Percentiles rank a stretch among this genome's conserved stretches.
phyloP scores from a whole-genome alignment of 2,888 invertebrate genomes.

The Synergus laeviventris region DNA sequence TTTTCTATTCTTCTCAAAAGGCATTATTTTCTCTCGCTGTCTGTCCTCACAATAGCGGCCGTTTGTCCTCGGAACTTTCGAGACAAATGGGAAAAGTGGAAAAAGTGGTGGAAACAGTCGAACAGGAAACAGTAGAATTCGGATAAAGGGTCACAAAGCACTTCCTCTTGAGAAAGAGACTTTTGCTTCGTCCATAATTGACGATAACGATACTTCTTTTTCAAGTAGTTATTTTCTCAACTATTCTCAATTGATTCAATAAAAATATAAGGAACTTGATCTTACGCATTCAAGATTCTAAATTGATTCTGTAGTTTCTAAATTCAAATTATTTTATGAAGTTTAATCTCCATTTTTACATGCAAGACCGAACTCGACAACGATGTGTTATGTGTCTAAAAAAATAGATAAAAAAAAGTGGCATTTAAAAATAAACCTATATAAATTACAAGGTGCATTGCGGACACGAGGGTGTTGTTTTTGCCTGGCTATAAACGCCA shows the following conservation, averaged over 20 bases:
- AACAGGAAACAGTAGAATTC: conserved; percentile 1
- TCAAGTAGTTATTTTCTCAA: neutral
- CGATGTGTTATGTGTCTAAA: conserved; percentile 3
- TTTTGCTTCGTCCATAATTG: conserved; percentile 8
- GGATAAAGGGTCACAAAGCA: conserved; percentile 14
- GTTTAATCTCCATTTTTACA: neutral
- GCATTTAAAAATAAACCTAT: conserved; percentile 8
- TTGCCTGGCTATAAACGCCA: neutral
- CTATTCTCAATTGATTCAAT: neutral
- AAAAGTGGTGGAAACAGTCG: conserved; percentile 17
- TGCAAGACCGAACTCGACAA: neutral
- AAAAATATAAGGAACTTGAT: neutral
- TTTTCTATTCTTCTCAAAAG: neutral
- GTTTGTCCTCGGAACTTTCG: conserved; percentile 32
- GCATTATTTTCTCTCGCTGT: conserved; percentile 21
- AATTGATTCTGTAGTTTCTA: too few species aligned
- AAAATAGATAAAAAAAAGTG: conserved; percentile 1
- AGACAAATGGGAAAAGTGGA: conserved; percentile 36
- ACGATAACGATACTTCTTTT: conserved; percentile 1
- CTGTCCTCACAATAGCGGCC: conserved; percentile 15
- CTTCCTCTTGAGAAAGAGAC: neutral
- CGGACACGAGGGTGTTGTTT: neutral
- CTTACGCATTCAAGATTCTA: neutral
- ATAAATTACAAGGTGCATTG: conserved; percentile 22
- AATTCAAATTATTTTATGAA: neutral